phyloP scores from a whole-genome alignment of 2,888 invertebrate genomes.

The Tinea semifulvella region DNA sequence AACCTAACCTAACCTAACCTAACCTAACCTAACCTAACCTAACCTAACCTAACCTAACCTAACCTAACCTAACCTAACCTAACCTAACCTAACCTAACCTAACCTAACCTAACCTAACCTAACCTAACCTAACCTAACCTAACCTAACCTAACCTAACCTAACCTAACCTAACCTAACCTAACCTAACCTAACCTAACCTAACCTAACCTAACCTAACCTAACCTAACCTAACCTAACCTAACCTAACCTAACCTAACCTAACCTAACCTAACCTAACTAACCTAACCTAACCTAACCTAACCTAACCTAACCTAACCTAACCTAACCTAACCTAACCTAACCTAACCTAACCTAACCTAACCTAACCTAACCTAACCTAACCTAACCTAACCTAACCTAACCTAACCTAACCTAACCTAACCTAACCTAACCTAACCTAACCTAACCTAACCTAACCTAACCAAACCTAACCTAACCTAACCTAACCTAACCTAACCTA shows the following conservation, averaged over 20 bases:
- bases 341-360: slow-evolving; percentile 15
- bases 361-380: slow-evolving; percentile 15
- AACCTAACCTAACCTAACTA: slow-evolving; percentile 15
- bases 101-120: slow-evolving; percentile 19
- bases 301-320: slow-evolving; percentile 15
- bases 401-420: slow-evolving; percentile 15
- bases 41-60: slow-evolving; percentile 15
- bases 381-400: slow-evolving; percentile 15
- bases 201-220: slow-evolving; percentile 16
- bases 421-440: slow-evolving; percentile 15
- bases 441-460: slow-evolving; percentile 15
- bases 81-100: slow-evolving; percentile 18
- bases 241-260: slow-evolving; percentile 15
- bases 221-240: slow-evolving; percentile 18
- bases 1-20: no score
- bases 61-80: slow-evolving; percentile 18
- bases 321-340: slow-evolving; percentile 15
- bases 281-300: slow-evolving; percentile 15
- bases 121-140: slow-evolving; percentile 15
- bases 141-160: slow-evolving; percentile 18
- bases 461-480: slow-evolving; percentile 15
- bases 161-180: slow-evolving; percentile 18
- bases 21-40: no score
- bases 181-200: slow-evolving; percentile 18
- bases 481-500: slow-evolving; percentile 15